A percentile compares a stretch with the other conserved stretches of the same genome.
Conservation (phyloP, 2,113 vertebrate genomes). For the Lutjanus erythropterus region DNA sequence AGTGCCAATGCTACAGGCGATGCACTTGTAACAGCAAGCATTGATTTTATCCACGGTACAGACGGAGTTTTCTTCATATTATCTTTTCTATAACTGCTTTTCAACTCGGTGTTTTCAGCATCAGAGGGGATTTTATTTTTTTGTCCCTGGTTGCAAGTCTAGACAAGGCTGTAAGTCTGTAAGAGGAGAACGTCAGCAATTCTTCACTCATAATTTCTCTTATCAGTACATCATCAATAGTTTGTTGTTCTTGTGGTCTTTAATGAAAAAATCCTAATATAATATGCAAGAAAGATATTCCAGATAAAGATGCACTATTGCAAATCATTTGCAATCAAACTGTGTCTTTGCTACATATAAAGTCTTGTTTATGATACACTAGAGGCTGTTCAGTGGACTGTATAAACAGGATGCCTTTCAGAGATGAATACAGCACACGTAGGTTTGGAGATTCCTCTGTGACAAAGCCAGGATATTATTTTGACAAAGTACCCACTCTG, state of each 20-base stretch:
- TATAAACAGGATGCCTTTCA: slow-evolving; percentile 76
- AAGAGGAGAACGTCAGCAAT: slow-evolving; percentile 2
- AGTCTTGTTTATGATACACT: slow-evolving; percentile 64
- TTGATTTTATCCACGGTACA: background rate
- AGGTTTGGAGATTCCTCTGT: slow-evolving; percentile 60
- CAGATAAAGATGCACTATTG: slow-evolving; percentile 4
- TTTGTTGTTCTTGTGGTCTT: slow-evolving; percentile 18
- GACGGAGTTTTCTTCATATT: slow-evolving; percentile 11
- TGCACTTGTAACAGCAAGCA: background rate
- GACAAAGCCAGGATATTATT: slow-evolving; percentile 65
- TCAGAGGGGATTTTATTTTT: slow-evolving; percentile 35
- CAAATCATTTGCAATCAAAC: slow-evolving; percentile 8
- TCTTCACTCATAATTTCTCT: slow-evolving; percentile 7
- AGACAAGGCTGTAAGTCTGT: slow-evolving; percentile 33
- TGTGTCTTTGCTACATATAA: slow-evolving; percentile 26
- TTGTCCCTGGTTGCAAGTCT: slow-evolving; percentile 36
- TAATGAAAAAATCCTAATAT: slow-evolving; percentile 39
- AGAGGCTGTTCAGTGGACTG: slow-evolving; percentile 14
- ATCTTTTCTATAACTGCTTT: slow-evolving; percentile 43
- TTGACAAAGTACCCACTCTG: slow-evolving; percentile 57
- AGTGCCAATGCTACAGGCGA: background rate
- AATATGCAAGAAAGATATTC: background rate
- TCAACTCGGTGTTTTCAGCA: slow-evolving; percentile 35
- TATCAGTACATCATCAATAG: slow-evolving; percentile 1
- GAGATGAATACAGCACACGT: slow-evolving; percentile 43